phyloP scores from a whole-genome alignment of 2,113 vertebrate species.

The Anolis carolinensis region DNA sequence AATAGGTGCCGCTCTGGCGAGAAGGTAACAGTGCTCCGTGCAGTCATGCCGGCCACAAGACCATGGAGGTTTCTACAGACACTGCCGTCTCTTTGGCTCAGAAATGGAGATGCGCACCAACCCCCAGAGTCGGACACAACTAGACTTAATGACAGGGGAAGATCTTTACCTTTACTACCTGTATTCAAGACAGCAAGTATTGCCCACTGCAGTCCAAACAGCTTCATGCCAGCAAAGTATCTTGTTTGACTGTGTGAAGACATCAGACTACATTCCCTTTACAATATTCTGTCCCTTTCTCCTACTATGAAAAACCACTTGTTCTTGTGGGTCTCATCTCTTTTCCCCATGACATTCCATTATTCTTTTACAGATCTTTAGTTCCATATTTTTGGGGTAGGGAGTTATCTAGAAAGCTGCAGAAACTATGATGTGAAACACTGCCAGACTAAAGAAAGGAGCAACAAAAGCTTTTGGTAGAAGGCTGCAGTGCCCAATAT shows the following conservation, averaged over 20 bases:
- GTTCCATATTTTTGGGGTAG: background rate
- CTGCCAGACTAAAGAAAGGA: background rate
- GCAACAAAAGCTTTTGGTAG: background rate
- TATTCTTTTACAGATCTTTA: background rate
- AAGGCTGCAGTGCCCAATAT: background rate
- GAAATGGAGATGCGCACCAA: too few species aligned
- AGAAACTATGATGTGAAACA: background rate
- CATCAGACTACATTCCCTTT: background rate
- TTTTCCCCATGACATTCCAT: background rate
- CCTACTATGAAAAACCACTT: background rate
- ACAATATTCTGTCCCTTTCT: background rate
- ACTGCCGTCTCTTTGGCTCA: too few species aligned
- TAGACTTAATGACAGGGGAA: too few species aligned
- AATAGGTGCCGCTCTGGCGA: too few species aligned
- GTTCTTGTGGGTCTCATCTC: background rate
- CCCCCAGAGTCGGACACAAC: too few species aligned
- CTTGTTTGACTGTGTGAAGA: background rate
- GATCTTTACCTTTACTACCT: too few species aligned
- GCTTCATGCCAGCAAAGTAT: too few species aligned
- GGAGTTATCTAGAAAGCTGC: background rate
- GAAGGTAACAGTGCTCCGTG: too few species aligned
- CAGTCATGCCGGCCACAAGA: too few species aligned
- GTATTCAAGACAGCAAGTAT: too few species aligned
- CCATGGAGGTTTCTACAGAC: too few species aligned
- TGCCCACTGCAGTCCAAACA: background rate